These are phyloP conservation scores for Carpatolechia fugitivella DNA, from an alignment of 2,888 invertebrate genomes.

Conservation along the genomic window DNA sequence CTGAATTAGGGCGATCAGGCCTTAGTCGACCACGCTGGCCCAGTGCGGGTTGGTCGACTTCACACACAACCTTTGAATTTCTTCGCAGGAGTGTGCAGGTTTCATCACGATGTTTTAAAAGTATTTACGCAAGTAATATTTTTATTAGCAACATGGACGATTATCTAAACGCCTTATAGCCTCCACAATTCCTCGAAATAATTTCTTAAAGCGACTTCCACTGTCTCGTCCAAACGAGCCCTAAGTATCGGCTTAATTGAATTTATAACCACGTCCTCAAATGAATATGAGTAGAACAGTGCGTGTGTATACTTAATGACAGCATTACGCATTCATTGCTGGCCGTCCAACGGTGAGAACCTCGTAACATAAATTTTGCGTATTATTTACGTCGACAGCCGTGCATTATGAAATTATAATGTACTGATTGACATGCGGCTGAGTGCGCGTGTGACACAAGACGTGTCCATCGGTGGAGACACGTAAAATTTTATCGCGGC, in stretches of 20 bases:
- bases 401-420: slow-evolving; percentile 78
- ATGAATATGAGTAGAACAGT: slow-evolving; percentile 68
- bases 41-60: too few relatives aligned
- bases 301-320: slow-evolving; percentile 46
- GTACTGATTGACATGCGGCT: slow-evolving; percentile 62
- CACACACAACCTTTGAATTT: too few relatives aligned
- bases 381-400: slow-evolving; percentile 77
- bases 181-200: too few relatives aligned
- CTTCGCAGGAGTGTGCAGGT: too few relatives aligned
- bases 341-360: slow-evolving; percentile 71
- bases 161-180: too few relatives aligned
- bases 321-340: slow-evolving; percentile 67
- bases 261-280: slow-evolving; percentile 73
- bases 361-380: slow-evolving; percentile 79
- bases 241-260: slow-evolving; percentile 59
- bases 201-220: slow-evolving; percentile 11
- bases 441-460: slow-evolving; percentile 40
- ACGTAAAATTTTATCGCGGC: slow-evolving; percentile 42
- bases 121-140: too few relatives aligned
- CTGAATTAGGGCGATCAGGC: too few relatives aligned
- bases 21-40: too few relatives aligned
- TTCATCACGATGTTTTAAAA: too few relatives aligned
- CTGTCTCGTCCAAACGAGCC: slow-evolving; percentile 29
- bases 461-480: slow-evolving; percentile 53
- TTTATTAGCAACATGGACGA: too few relatives aligned